phyloP scores from a whole-genome alignment of 2,113 vertebrate genomes.

The Neoarius graeffei region DNA sequence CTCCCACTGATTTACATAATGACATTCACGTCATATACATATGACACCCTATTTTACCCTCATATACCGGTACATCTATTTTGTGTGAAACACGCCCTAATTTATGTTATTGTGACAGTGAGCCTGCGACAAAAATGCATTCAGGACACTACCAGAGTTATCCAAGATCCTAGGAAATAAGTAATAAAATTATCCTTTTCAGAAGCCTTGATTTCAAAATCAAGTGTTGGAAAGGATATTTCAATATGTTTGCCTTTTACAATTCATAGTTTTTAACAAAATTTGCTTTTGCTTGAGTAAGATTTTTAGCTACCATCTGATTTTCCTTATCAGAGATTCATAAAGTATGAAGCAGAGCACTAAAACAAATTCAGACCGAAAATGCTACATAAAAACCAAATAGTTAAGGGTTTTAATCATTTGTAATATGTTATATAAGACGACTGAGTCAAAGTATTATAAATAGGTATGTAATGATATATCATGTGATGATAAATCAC shows the following conservation, averaged over 20 bases:
- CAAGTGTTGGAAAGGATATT: background rate
- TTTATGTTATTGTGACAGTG: background rate
- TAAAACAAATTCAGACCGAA: background rate
- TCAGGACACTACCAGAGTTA: background rate
- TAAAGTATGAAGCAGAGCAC: background rate
- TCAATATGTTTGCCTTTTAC: background rate
- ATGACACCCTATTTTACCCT: background rate
- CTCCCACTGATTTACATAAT: background rate
- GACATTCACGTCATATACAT: background rate
- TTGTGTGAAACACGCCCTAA: background rate
- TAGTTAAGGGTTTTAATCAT: background rate
- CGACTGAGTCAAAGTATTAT: background rate
- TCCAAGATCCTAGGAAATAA: background rate
- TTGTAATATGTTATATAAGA: background rate
- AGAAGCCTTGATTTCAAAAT: background rate
- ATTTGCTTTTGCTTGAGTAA: background rate
- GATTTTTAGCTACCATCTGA: background rate
- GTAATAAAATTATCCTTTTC: background rate
- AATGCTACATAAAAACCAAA: background rate
- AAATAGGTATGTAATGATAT: background rate
- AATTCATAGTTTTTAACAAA: background rate
- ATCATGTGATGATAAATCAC: too few species aligned
- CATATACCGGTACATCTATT: background rate
- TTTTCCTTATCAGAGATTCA: background rate
- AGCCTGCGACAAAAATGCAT: background rate